Base-by-base conservation (phyloP, 2,113 vertebrate genomes). In the Hirundichthys speculiger region DNA sequence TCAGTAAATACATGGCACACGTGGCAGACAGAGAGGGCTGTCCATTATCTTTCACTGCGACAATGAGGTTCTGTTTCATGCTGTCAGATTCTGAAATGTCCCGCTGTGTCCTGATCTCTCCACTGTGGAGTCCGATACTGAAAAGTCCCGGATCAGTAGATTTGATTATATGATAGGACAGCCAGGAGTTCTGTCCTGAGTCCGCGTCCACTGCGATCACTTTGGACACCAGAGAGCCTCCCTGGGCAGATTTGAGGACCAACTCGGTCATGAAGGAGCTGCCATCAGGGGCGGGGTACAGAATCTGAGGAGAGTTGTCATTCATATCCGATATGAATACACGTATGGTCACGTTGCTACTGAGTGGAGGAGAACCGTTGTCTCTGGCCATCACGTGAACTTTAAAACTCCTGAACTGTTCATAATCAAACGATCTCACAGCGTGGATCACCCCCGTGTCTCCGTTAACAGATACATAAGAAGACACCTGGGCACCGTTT, bases 371-470 rank as follows among this genome's bases (percentile, higher is more conserved):
- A 64, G 88, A 85, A 1, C 93, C 92, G 0, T 84, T 80, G 57
- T 94, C 91, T 50, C 66, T 71, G 8, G 41, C 41, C 42, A 89
- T 91, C 12, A 93, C 78, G 1, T 70, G 69, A 16, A 93, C 58
- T 21, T 88, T 77, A 39, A 93, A 82, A 20, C 66, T 60, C 60
- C 43, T 75, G 2, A 91, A 51, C 43, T 91, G 88, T 38, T 93
- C 93, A 50, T 93, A 94, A 75, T 94, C 92, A 55, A 93, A 94
- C 3, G 92, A 88, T 7, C 69, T 75, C 68, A 90, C 1, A 18
- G 42, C 42, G n/a, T 45, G 42, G 42, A 45, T 45, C 16, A 45
- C 16, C 42, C 42, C 42, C 42, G 86, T 91, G 45, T 89, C 90
- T 24, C 87, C 83, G 47, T 92, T 92, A 41, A 94, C 88, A 38